phyloP scores from a whole-genome alignment of 2,113 vertebrate genomes.

The Oryctolagus cuniculus region mOryCun1.1 NC_091435.1:43588501-43589000 shows the following conservation, averaged over 20 bases:
- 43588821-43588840: background rate
- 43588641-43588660: background rate
- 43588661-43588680: constrained; percentile 13
- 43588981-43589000: background rate
- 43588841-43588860: background rate
- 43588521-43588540: constrained; percentile 18
- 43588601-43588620: constrained; percentile 30
- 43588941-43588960: background rate
- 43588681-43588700: background rate
- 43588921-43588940: background rate
- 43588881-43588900: background rate
- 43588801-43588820: background rate
- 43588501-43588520: constrained; percentile 26
- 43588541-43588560: constrained; percentile 54
- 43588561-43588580: constrained; percentile 57
- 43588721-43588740: background rate
- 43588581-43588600: constrained; percentile 43
- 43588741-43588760: background rate
- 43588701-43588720: constrained; percentile 3
- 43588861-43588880: background rate
- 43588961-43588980: background rate
- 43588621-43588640: background rate
- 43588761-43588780: background rate
- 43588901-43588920: background rate
- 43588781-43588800: background rate